These are phyloP conservation scores for Platichthys stellatus DNA, from an alignment of 2,113 vertebrate genomes.

Conservation along the genomic window DNA sequence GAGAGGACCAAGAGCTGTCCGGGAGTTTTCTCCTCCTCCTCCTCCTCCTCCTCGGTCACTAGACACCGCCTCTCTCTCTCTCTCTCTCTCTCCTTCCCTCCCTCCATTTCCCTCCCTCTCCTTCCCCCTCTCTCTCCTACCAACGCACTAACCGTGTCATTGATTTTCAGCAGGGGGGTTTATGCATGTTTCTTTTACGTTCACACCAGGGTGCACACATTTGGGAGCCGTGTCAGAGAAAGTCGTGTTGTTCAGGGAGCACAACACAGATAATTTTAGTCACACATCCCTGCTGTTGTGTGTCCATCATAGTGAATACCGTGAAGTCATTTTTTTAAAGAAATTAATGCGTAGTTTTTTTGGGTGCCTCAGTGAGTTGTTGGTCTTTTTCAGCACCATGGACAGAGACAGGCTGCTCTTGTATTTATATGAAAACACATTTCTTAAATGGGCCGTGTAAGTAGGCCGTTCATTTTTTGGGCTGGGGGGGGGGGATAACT, in stretches of 20 bases:
- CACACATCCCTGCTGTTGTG: conserved; percentile 29
- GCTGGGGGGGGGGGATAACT: neutral
- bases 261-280: conserved; percentile 53
- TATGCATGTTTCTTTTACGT: conserved; percentile 30
- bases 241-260: conserved; percentile 23
- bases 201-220: conserved; percentile 45
- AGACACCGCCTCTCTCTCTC: conserved; percentile 66
- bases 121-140: conserved; percentile 16
- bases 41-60: conserved; percentile 62
- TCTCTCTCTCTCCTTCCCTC: conserved; percentile 4
- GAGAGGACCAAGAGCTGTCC: conserved; percentile 38
- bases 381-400: conserved; percentile 32
- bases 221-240: conserved; percentile 46
- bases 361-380: neutral
- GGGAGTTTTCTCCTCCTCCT: conserved; percentile 67
- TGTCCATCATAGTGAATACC: conserved; percentile 27
- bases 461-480: conserved; percentile 21
- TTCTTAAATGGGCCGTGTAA: conserved; percentile 41
- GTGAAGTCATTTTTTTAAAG: conserved; percentile 3
- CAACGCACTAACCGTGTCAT: conserved; percentile 46
- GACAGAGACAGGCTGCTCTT: conserved; percentile 29
- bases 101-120: conserved; percentile 28
- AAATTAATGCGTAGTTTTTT: neutral
- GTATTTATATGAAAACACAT: neutral
- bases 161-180: conserved; percentile 49